phyloP scores from a whole-genome alignment of 2,797 vertebrate species.

The Schizopygopsis pylzovi region DNA sequence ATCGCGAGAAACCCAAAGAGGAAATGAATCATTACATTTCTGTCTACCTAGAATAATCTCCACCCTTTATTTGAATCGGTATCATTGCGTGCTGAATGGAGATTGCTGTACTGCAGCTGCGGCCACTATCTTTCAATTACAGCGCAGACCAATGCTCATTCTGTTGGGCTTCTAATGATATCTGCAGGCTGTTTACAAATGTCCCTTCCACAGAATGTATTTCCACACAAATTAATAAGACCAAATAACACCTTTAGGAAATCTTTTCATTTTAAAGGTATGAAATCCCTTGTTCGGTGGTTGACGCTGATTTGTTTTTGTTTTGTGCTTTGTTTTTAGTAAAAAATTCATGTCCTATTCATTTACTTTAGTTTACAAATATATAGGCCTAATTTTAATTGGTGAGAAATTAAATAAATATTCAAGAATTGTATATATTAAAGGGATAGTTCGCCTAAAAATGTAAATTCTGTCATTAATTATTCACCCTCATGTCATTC shows the following conservation, averaged over 20 bases:
- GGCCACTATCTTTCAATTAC: conserved; percentile 64
- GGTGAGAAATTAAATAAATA: neutral
- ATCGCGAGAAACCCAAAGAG: conserved; percentile 47
- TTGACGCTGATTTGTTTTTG: conserved; percentile 11
- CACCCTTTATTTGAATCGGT: conserved; percentile 55
- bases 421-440: neutral
- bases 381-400: neutral
- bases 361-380: neutral
- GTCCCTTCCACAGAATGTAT: conserved; percentile 44
- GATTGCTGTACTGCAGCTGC: conserved; percentile 51
- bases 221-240: conserved; percentile 50
- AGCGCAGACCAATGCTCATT: conserved; percentile 48
- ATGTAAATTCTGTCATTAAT: neutral
- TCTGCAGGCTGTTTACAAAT: conserved; percentile 58
- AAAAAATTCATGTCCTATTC: neutral
- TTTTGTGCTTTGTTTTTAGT: neutral
- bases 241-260: conserved; percentile 43
- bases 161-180: conserved; percentile 57
- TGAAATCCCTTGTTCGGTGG: conserved; percentile 9
- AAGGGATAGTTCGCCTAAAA: neutral
- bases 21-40: conserved; percentile 61
- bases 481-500: neutral
- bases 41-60: conserved; percentile 62
- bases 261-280: conserved; percentile 28
- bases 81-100: conserved; percentile 45